Evolutionary conservation across 2,888 invertebrate species (phyloP), one percentile per base, ranked within the genome.

Genomic region (Quadroppia sp.): DNA sequence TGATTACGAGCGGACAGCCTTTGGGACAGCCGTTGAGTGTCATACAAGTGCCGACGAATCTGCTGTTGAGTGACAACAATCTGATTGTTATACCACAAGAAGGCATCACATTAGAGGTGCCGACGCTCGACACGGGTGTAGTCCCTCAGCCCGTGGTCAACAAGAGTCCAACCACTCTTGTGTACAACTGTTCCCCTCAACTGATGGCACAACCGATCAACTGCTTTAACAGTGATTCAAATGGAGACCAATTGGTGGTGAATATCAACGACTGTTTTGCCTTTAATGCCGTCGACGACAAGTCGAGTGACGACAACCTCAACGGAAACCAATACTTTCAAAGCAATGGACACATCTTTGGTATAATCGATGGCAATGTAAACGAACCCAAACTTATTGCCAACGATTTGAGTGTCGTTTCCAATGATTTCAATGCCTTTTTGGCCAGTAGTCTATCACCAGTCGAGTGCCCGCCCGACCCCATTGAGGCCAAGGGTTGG

Each of bases 1-100:
- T 64, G 36, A 32, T 64, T n/a, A 36, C 61, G 61, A 64, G 36
- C 36, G 61, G n/a, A 36, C 15, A n/a, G n/a, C n/a, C n/a, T n/a
- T n/a, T n/a, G n/a, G 36, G 36, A 36, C 36, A 36, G 36, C 36
- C 36, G 4, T 36, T 73, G 30, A 71, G 53, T 71, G 53, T 71
- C 1, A 56, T 74, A 1, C 42, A 70, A 71, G 74, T 74, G 64
- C 74, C 74, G 56, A 72, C 71, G 3, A 74, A 74, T 50, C 61
- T 74, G 32, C 50, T 74, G 23, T n/a, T 74, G 48, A 50, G 59
- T 3, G 71, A 74, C 45, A 70, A 70, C 20, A 70, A 70, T n/a
- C 45, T 50, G 23, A 71, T 74, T 28, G 61, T 74, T 56, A 61
- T 71, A 59, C 74, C 74, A 59, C 72, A 72, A 72, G 59, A 72